Percentiles rank a stretch among this genome's conserved stretches.
Conservation (phyloP, 2,113 vertebrate genomes). For the Perca flavescens region DNA sequence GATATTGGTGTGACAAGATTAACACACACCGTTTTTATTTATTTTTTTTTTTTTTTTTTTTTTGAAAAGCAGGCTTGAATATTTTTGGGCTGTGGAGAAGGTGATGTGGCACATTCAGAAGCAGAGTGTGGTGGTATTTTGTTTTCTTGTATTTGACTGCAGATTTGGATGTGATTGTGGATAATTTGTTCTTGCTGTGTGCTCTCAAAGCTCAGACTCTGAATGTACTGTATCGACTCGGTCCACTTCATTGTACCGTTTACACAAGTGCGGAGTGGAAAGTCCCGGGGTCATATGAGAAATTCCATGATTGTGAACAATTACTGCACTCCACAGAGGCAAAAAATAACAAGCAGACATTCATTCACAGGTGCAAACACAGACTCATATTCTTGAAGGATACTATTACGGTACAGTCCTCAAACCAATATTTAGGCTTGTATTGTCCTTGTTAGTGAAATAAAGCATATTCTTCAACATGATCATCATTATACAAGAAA, state of each 20-base stretch:
- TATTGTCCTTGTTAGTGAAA: constrained; percentile 49
- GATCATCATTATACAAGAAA: constrained; percentile 25
- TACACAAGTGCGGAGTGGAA: constrained; percentile 7
- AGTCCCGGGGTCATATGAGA: constrained; percentile 40
- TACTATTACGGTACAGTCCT: constrained; percentile 3
- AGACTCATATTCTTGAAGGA: constrained; percentile 9
- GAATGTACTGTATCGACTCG: constrained; percentile 21
- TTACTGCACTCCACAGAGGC: constrained; percentile 9
- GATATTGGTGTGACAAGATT: constrained; percentile 22
- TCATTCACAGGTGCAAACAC: constrained; percentile 44
- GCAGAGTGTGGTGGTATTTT: background rate
- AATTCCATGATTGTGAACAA: constrained; percentile 28
- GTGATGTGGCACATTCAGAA: constrained; percentile 13
- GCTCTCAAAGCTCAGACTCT: constrained; percentile 26
- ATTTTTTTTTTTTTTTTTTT: background rate
- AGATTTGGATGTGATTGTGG: constrained; percentile 29
- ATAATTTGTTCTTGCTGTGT: constrained; percentile 27
- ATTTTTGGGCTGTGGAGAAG: constrained; percentile 12
- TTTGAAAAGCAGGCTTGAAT: background rate
- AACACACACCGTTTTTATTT: constrained; percentile 2
- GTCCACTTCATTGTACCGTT: constrained; percentile 33
- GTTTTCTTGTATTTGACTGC: constrained; percentile 13
- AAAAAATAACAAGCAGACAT: constrained; percentile 35
- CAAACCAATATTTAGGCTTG: constrained; percentile 12
- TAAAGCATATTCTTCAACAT: constrained; percentile 36